Conservation (phyloP, 1,140 invertebrate species). For the Diabrotica undecimpunctata region DNA sequence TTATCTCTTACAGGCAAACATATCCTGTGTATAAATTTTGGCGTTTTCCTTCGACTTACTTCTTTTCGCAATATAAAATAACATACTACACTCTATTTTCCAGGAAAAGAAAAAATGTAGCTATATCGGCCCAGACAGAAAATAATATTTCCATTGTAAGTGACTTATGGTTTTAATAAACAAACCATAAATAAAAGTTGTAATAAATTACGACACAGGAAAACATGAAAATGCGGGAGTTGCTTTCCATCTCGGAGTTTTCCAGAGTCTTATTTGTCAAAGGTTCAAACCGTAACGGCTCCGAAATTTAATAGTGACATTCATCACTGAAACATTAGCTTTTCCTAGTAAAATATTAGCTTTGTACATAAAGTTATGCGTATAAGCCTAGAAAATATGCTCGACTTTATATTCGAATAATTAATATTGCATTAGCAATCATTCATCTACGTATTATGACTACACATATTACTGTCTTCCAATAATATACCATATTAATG, state of each 20-base stretch:
- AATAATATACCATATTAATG: no score
- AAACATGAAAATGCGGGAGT: slow-evolving; percentile 8
- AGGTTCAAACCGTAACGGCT: slow-evolving; percentile 8
- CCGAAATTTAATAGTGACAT: slow-evolving; percentile 16
- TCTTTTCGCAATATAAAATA: background rate
- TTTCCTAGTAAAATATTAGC: slow-evolving; percentile 8
- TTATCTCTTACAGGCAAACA: no score
- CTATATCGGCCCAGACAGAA: slow-evolving; percentile 5
- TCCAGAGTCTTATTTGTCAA: slow-evolving; percentile 14
- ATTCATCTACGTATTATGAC: no score
- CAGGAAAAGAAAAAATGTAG: slow-evolving; percentile 7
- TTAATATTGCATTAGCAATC: no score
- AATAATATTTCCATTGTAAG: slow-evolving; percentile 15
- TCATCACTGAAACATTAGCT: slow-evolving; percentile 16
- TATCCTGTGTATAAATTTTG: no score
- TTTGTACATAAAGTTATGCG: no score
- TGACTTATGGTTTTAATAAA: slow-evolving; percentile 20
- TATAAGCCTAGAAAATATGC: no score
- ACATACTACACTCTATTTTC: background rate
- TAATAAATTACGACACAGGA: slow-evolving; percentile 12
- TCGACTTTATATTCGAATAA: no score
- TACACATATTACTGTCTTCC: no score
- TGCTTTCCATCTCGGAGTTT: slow-evolving; percentile 4
- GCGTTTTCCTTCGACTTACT: background rate
- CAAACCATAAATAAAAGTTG: slow-evolving; percentile 21